Evolutionary conservation across 2,797 vertebrate species (phyloP), one percentile per base, ranked within the genome.

Genomic region (Vireo griseus): DNA sequence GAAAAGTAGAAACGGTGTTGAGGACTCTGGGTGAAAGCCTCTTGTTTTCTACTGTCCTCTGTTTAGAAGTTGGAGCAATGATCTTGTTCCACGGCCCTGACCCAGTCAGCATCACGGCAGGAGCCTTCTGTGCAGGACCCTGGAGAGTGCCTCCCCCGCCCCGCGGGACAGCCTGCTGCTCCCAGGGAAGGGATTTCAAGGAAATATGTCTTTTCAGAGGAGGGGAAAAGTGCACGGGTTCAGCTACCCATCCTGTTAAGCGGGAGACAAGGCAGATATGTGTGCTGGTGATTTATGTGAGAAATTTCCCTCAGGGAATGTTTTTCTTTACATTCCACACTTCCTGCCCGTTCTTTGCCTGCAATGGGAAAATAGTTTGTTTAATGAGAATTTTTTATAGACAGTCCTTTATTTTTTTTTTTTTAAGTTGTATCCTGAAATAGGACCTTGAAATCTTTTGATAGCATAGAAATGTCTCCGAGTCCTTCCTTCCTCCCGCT

Each of bases 101-200:
- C 1, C 8, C 16, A 1, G 17, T 0, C 29, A 1, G 18, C 3
- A 5, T 31, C 0, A 0, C 0, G 0, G 24, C 12, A 3, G 26
- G 28, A 7, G 5, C 17, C 33, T 24, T 13, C n/a, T 11, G 40
- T 91, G 2, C 88, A 94, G 95, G 12, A 94, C 94, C 93, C 86
- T 75, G 94, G 94, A 97, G 92, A 95, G 93, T 19, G 57, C 37
- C 68, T 16, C 2, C 0, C 4, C 18, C 2, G 0, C 17, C 62
- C 76, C 5, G 35, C 26, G 16, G 44, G 16, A 3, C 44, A 2
- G 5, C 39, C 58, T 11, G 26, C 62, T 1, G 40, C 26, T 68
- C 50, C 37, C 73, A 2, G 31, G 5, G 9, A 11, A 13, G 24
- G 5, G 1, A 35, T 1, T 45, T 6, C 44, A 17, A 16, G 31